phyloP scores from a whole-genome alignment of 2,888 invertebrate species.

The Limnephilus auricula region DNA sequence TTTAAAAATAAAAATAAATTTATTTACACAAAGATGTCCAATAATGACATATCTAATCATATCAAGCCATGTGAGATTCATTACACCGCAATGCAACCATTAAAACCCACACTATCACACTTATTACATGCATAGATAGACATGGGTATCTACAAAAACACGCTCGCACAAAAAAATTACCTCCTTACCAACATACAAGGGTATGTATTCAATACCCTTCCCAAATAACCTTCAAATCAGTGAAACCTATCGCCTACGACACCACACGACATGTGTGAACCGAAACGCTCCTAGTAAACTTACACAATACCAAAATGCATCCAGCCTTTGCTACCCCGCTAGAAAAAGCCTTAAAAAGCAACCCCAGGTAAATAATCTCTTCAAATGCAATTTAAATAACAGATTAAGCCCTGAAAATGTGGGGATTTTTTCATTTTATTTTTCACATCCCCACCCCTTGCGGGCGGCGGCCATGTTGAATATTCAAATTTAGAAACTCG shows the following conservation, averaged over 20 bases:
- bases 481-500: slow-evolving; percentile 60
- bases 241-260: slow-evolving; percentile 29
- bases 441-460: slow-evolving; percentile 2
- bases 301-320: slow-evolving; percentile 27
- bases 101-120: background rate
- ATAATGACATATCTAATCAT: background rate
- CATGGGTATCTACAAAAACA: background rate
- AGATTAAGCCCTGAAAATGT: slow-evolving; percentile 57
- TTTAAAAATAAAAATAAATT: no score
- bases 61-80: background rate
- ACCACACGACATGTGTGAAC: slow-evolving; percentile 36
- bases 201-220: background rate
- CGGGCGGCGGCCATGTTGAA: slow-evolving; percentile 63
- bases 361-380: slow-evolving; percentile 61
- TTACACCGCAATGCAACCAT: background rate
- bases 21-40: background rate
- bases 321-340: slow-evolving; percentile 8
- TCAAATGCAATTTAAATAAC: slow-evolving; percentile 65
- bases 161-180: background rate
- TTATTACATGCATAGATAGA: background rate
- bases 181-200: background rate
- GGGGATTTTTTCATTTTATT: slow-evolving; percentile 4
- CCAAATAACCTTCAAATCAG: background rate
- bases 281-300: background rate
- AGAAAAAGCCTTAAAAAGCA: background rate